Conservation (phyloP, 2,113 vertebrate species). For the Crotalus viridis region DNA sequence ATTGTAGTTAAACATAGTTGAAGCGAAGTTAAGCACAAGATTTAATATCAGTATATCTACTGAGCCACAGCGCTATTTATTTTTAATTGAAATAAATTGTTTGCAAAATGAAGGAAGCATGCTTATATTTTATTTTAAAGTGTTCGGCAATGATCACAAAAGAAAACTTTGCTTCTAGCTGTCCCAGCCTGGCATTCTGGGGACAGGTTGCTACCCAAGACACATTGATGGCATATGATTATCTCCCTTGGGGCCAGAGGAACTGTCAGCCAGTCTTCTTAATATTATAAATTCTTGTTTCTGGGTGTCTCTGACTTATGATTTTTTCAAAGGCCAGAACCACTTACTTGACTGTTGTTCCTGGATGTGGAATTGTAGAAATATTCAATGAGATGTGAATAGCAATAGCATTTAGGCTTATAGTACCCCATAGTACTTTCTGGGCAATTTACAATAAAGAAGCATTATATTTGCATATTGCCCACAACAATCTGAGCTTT, state of each 20-base stretch:
- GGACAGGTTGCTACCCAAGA: slow-evolving; percentile 50
- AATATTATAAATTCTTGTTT: neutral
- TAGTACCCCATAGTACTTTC: neutral
- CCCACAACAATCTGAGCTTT: neutral
- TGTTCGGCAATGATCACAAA: slow-evolving; percentile 79
- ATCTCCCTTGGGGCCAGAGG: neutral
- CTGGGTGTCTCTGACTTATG: neutral
- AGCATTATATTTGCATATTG: neutral
- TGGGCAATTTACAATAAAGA: neutral
- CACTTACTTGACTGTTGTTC: neutral
- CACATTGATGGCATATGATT: neutral
- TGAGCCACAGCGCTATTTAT: slow-evolving; percentile 81
- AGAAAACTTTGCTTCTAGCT: slow-evolving; percentile 73
- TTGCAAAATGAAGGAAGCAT: slow-evolving; percentile 82
- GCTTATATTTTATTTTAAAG: slow-evolving; percentile 81
- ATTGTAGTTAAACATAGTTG: slow-evolving; percentile 61
- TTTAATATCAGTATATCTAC: slow-evolving; percentile 70
- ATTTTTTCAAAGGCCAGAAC: neutral
- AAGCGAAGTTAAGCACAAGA: slow-evolving; percentile 69
- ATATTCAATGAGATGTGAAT: neutral
- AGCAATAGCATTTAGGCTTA: neutral
- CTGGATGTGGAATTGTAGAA: neutral
- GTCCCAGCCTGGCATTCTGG: slow-evolving; percentile 54
- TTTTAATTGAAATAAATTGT: slow-evolving; percentile 87
- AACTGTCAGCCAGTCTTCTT: neutral